These are phyloP conservation scores for Rhabdomys dilectus DNA, from an alignment of 2,113 vertebrate species.

Conservation along the genomic window DNA sequence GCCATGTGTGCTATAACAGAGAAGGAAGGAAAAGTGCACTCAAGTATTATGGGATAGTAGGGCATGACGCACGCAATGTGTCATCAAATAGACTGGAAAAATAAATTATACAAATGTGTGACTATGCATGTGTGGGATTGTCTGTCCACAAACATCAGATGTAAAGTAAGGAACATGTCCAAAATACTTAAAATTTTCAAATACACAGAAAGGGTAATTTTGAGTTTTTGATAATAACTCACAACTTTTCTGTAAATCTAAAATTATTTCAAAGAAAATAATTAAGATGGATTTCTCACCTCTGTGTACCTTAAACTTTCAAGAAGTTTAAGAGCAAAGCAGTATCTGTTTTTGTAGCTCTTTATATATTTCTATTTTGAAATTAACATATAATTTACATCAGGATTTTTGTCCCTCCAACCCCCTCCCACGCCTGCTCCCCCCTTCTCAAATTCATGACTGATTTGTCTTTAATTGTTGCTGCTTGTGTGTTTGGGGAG, in stretches of 20 bases:
- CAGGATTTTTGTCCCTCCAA: no score
- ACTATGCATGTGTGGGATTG: not conserved
- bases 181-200: constrained; percentile 42
- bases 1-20: not conserved
- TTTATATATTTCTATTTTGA: not conserved
- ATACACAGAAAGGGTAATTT: not conserved
- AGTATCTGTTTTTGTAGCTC: not conserved
- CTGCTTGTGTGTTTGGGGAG: not conserved
- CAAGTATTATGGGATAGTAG: not conserved
- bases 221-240: not conserved
- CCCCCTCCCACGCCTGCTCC: not conserved
- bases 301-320: constrained; percentile 13
- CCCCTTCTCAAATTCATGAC: not conserved
- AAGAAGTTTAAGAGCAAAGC: constrained; percentile 24
- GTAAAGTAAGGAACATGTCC: not conserved
- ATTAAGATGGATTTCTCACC: not conserved
- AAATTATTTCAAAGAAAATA: constrained; percentile 13
- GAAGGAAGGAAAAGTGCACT: not conserved
- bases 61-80: not conserved
- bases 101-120: not conserved
- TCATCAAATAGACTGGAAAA: not conserved
- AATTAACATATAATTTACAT: not conserved
- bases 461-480: not conserved
- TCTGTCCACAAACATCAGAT: not conserved
- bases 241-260: constrained; percentile 15